Percentiles rank a stretch among this genome's conserved stretches.
Evolutionary conservation across 2,113 vertebrate genomes (phyloP).

Genomic region (Brachypteracias leptosomus): DNA sequence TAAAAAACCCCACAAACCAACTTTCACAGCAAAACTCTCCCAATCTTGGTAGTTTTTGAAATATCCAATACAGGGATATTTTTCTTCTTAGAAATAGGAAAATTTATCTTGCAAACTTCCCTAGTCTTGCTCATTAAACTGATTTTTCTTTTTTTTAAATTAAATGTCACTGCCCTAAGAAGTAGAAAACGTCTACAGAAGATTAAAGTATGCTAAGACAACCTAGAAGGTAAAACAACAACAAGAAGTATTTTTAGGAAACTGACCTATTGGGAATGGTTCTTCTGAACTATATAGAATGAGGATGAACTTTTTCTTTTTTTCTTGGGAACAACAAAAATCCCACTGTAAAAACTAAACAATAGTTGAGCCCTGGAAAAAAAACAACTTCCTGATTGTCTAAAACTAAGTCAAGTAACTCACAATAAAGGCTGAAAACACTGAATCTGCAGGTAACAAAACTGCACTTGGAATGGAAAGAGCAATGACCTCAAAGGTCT

Average conservation of each 20-base stretch:
- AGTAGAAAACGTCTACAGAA: neutral
- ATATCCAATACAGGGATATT: neutral
- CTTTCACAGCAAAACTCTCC: neutral
- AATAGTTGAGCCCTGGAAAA: neutral
- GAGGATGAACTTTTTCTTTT: neutral
- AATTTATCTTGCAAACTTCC: neutral
- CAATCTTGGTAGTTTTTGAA: neutral
- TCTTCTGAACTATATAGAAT: neutral
- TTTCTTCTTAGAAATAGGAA: neutral
- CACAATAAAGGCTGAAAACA: neutral
- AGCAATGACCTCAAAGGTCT: neutral
- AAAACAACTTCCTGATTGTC: neutral
- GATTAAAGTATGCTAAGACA: neutral
- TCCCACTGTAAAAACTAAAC: neutral
- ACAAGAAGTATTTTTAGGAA: neutral
- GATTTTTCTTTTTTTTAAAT: neutral
- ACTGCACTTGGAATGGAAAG: neutral
- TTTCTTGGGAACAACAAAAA: neutral
- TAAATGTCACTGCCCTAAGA: neutral
- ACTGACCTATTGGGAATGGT: neutral
- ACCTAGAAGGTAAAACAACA: neutral
- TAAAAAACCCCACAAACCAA: neutral
- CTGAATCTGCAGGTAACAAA: neutral
- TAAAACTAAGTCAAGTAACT: neutral
- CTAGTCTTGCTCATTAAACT: neutral